Base-by-base conservation (phyloP, 2,888 invertebrate genomes). In the Neuroscelio doddi region DNA sequence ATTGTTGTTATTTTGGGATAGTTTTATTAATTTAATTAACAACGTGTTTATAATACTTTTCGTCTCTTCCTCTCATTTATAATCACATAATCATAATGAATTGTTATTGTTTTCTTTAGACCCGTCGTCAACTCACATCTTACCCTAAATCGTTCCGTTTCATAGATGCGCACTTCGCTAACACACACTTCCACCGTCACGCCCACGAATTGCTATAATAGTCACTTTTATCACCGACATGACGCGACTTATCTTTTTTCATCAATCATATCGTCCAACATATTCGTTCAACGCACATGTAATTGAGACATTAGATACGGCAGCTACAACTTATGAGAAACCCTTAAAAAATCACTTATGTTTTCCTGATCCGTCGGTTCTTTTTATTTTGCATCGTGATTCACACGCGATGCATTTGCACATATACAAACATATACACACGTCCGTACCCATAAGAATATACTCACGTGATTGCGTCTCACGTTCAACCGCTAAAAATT, bases 21-120 rank as follows among this genome's bases (percentile, higher is more conserved):
- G 77, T 84, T 84, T 84, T 84, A 83, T 84, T 84, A 81, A 83
- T 83, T 83, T 80, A 83, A 83, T 83, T 82, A 84, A 84, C 84
- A 84, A 84, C 83, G 79, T 82, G 80, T 82, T 75, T 83, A 84
- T 84, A 83, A 84, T 83, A 82, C 77, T 84, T 82, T 83, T 83
- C 81, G 78, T 80, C 76, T 77, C 70, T 79, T 81, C 78, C 76
- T 81, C 80, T 81, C 79, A 79, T 80, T 82, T 81, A 79, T 81
- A 81, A 82, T 80, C 80, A 82, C 78, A 81, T 80, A 74, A 78
- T 76, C 73, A 74, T 78, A 75, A 75, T 77, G 75, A 76, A 77
- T 73, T 71, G 70, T 75, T 71, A 81, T 81, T 79, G 80, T 79
- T 77, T 80, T 76, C 76, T 79, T 83, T 83, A 83, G 81, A 83